Conservation (phyloP, 2,888 invertebrate genomes). For the Drosophila aldrichi region DNA sequence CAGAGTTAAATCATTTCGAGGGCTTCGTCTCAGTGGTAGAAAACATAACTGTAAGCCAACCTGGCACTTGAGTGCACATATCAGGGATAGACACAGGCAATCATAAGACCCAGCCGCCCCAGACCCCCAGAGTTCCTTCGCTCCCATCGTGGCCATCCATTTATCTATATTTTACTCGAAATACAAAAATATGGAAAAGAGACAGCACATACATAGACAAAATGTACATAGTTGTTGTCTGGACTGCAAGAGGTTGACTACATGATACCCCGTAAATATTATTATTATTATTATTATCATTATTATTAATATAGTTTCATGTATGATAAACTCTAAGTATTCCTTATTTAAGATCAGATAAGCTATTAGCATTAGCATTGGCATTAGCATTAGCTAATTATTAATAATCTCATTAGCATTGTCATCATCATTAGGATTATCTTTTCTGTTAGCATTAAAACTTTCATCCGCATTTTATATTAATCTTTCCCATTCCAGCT, state of each 20-base stretch:
- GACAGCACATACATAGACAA: background rate
- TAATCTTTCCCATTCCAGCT: background rate
- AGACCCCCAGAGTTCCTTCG: background rate
- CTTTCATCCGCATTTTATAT: background rate
- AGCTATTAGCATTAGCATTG: too few species aligned
- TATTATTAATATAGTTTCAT: too few species aligned
- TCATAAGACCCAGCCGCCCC: conserved; percentile 3
- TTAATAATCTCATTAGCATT: background rate
- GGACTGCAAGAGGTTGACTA: background rate
- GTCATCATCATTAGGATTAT: too few species aligned
- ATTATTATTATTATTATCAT: too few species aligned
- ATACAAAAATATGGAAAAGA: conserved; percentile 25
- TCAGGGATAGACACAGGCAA: conserved; percentile 36
- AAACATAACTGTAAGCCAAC: conserved; percentile 29
- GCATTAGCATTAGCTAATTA: too few species aligned
- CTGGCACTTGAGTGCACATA: conserved; percentile 40
- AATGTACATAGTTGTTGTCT: background rate
- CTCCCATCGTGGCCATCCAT: conserved; percentile 34
- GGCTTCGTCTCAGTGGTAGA: conserved; percentile 30
- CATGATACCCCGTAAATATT: background rate
- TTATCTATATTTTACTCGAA: conserved; percentile 58
- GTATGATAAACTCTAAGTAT: background rate
- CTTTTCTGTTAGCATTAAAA: background rate
- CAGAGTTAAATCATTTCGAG: conserved; percentile 43
- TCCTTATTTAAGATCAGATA: too few species aligned